A percentile compares a stretch with the other conserved stretches of the same genome.
Conservation (phyloP, 2,888 invertebrate species). For the Lasius platythorax region DNA sequence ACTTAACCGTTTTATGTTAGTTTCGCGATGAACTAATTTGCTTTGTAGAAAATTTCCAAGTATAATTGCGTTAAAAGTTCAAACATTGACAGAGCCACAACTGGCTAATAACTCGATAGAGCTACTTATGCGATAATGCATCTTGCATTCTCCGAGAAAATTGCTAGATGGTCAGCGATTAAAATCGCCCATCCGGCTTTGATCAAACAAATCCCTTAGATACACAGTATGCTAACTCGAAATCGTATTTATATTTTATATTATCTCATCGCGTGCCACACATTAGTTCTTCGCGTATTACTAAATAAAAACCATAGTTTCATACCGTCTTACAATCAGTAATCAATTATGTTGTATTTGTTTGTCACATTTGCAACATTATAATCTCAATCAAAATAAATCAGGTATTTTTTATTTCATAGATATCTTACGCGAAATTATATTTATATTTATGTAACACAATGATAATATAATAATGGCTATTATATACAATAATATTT, state of each 20-base stretch:
- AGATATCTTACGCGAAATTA: neutral
- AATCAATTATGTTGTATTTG: neutral
- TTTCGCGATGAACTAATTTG: slow-evolving; percentile 43
- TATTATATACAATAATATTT: neutral
- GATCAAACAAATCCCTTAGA: neutral
- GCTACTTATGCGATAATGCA: slow-evolving; percentile 39
- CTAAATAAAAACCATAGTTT: neutral
- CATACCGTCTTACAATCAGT: neutral
- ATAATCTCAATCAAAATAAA: neutral
- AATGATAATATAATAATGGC: neutral
- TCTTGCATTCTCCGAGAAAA: slow-evolving; percentile 21
- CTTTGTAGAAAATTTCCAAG: slow-evolving; percentile 41
- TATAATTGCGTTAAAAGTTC: slow-evolving; percentile 52
- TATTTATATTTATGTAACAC: neutral
- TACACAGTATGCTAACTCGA: neutral
- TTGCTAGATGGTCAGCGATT: slow-evolving; percentile 23
- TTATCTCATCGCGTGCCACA: neutral
- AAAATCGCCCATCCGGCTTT: slow-evolving; percentile 3
- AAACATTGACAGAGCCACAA: slow-evolving; percentile 30
- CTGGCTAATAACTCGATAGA: slow-evolving; percentile 45
- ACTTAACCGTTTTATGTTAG: slow-evolving; percentile 36
- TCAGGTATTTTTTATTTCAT: neutral
- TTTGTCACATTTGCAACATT: neutral
- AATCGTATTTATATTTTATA: neutral
- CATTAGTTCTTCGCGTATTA: neutral